Evolutionary conservation across 2,888 invertebrate species (phyloP), one percentile per base, ranked within the genome.

Genomic region (Acleris literana): DNA sequence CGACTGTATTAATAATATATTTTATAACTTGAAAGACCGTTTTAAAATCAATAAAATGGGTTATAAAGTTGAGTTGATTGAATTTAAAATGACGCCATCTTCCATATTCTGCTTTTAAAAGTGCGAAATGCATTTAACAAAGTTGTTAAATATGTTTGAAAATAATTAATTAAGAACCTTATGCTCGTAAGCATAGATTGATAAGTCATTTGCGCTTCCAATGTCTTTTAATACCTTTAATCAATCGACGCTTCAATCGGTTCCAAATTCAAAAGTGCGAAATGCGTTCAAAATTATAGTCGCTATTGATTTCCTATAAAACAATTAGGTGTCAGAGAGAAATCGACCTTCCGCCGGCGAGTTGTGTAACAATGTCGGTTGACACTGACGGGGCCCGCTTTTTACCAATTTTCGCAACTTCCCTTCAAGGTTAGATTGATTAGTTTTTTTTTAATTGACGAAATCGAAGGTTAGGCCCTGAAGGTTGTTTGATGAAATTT

Each of bases 381-480:
- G 62, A 46, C 66, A 73, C 72, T 64, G 72, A 68, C 76, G 76
- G 75, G 72, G 72, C 74, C 70, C 81, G 82, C 81, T 86, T 67
- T 87, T 87, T 85, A 82, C 81, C 18, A 79, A 81, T 87, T 84
- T 83, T 83, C 83, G 87, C 87, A 88, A 88, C 76, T 73, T 77
- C 81, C 84, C 81, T 81, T 75, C 87, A 86, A 87, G 87, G 88
- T 83, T 79, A 87, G 77, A 77, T 75, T 76, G 73, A 77, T 82
- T 81, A 79, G 82, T 78, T 79, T 62, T 72, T 22, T 72, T 76
- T 78, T 80, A 78, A 77, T 72, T 72, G 66, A 60, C 44, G 66
- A 66, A 66, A 66, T 61, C 62, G 57, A 62, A 56, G 66, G 66
- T 62, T 66, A 57, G 46, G 66, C 18, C 66, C 53, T 66, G 66